A percentile compares a stretch with the other conserved stretches of the same genome.
phyloP scores from a whole-genome alignment of 2,888 invertebrate genomes.

The Pycnomerus fuliginosus region DNA sequence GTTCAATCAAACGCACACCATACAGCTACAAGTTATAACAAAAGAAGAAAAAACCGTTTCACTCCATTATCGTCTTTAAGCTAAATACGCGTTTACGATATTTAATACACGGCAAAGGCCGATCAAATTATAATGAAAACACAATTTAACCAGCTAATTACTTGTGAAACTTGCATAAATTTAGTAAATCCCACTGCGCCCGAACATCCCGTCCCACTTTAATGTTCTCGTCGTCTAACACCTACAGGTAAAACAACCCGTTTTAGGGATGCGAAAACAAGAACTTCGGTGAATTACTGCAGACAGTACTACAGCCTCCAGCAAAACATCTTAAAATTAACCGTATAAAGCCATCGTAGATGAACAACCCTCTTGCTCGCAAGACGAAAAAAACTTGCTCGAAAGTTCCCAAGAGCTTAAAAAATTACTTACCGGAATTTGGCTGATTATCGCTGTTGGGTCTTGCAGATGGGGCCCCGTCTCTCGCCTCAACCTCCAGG shows the following conservation, averaged over 20 bases:
- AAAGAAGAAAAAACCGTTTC: no score
- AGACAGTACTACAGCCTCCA: constrained; percentile 4
- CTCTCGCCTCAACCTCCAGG: constrained; percentile 93
- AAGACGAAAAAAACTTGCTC: no score
- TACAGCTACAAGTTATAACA: no score
- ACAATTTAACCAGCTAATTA: constrained; percentile 19
- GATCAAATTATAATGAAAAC: no score
- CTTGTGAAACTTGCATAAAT: constrained; percentile 18
- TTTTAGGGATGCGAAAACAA: constrained; percentile 21
- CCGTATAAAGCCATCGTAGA: no score
- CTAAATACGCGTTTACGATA: no score
- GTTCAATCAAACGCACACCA: constrained; percentile 4
- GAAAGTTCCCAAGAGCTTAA: no score
- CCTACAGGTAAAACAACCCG: constrained; percentile 5
- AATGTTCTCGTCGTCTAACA: constrained; percentile 21
- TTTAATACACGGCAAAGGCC: no score
- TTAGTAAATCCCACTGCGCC: constrained; percentile 12
- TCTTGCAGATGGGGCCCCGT: constrained; percentile 93
- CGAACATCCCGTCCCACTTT: constrained; percentile 16
- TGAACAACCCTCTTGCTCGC: no score
- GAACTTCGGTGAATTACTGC: constrained; percentile 4
- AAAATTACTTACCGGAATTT: constrained; percentile 93
- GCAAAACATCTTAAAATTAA: constrained; percentile 4
- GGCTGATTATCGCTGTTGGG: constrained; percentile 92
- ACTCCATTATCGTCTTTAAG: no score